Percentiles rank a stretch among this genome's conserved stretches.
These are phyloP conservation scores for Portunus trituberculatus DNA, from an alignment of 1,140 invertebrate genomes.

Conservation along the genomic window DNA sequence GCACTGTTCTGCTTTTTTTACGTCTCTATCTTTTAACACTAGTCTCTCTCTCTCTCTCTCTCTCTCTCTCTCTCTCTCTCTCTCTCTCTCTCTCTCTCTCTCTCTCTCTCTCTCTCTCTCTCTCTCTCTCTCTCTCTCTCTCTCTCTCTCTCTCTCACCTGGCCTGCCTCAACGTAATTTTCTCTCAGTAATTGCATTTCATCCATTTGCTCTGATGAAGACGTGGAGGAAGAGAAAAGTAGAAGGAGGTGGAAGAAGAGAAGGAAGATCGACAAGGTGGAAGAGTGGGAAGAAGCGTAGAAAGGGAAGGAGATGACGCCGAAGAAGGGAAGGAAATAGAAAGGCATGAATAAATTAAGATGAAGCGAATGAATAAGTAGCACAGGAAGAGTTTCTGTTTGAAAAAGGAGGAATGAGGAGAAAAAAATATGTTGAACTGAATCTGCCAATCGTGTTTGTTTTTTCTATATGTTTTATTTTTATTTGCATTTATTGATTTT, in stretches of 20 bases:
- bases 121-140: constrained; percentile 26
- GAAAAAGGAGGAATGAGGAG: no score
- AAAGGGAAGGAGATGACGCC: background rate
- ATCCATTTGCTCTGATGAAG: background rate
- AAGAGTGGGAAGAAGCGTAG: background rate
- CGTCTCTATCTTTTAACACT: background rate
- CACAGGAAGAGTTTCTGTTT: no score
- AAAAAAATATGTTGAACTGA: no score
- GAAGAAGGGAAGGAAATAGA: background rate
- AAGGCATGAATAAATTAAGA: background rate
- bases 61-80: background rate
- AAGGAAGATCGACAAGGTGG: background rate
- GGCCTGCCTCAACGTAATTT: background rate
- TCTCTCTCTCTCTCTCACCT: constrained; percentile 28
- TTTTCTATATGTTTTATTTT: no score
- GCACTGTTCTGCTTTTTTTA: no score
- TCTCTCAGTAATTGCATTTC: constrained; percentile 3
- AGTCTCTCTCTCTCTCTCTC: background rate
- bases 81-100: background rate
- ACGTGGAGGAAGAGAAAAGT: constrained; percentile 45
- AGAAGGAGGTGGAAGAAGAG: constrained; percentile 37
- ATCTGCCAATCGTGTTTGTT: no score
- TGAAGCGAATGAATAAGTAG: no score
- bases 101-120: constrained; percentile 22
- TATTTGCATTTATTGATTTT: no score